Base-by-base conservation (phyloP, 2,113 vertebrate genomes). In the Leiothrix lutea region DNA sequence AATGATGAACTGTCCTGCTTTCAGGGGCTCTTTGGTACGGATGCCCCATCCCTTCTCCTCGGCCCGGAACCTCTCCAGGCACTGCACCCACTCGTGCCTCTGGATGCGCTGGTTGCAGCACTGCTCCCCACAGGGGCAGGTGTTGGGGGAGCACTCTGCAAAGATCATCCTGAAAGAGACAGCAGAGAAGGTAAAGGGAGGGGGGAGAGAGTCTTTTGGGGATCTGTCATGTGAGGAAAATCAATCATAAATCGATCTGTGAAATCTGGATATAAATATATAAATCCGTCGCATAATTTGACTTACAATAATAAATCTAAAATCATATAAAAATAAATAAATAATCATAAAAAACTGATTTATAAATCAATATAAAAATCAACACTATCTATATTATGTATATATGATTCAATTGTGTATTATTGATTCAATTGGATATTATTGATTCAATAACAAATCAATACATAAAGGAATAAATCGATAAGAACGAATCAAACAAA, bases 31-130 rank as follows among this genome's bases (percentile, higher is more conserved):
- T 86, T 99, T 99, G 95, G 99, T 99, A 69, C 99, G 99, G 93
- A 99, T 99, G 24, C 99, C 99, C 99, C 99, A 99, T 25, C 99
- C 99, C 47, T 99, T 99, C 67, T 99, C 99, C 67, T 99, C 99
- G 1, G 99, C 99, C 29, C 99, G 98, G 97, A 99, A 99, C 38
- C 99, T 98, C 86, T 99, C 99, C 88, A 99, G 98, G 95, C 99
- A 99, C 95, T 99, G 99, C 36, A 99, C 99, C 99, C 99, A 99
- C 57, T 99, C 99, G 9, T 99, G 99, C 96, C 98, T 97, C 98
- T 99, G 99, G 95, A 99, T 99, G 72, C 99, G 97, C 97, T 99
- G 99, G 96, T 99, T 99, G 95, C 99, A 99, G 80, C 99, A 99
- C 14, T 97, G 98, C 24, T 99, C 99, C 11, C 96, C 97, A 19